These are phyloP conservation scores for Ischnus inquisitorius DNA, from an alignment of 2,888 invertebrate species.

Conservation along the genomic window DNA sequence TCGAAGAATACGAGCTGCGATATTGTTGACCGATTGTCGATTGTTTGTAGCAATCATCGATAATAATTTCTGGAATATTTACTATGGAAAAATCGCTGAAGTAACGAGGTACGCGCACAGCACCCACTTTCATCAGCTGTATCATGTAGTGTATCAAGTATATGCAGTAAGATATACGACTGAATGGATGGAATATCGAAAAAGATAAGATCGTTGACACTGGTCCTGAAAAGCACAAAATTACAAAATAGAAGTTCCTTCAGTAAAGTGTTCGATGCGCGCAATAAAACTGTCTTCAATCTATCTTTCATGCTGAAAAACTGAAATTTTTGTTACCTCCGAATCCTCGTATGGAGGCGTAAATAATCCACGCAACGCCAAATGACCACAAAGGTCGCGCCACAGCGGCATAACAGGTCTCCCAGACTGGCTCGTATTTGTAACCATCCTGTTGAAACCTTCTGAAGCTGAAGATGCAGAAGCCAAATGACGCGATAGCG, in stretches of 20 bases:
- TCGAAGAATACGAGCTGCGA: too few relatives aligned
- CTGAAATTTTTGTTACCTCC: constrained; percentile 82
- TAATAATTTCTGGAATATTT: constrained; percentile 16
- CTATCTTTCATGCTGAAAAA: not conserved
- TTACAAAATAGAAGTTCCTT: not conserved
- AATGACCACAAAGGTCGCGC: constrained; percentile 85
- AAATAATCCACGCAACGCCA: constrained; percentile 86
- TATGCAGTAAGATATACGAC: constrained; percentile 74
- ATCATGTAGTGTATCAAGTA: constrained; percentile 74
- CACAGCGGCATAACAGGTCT: constrained; percentile 84
- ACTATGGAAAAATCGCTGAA: constrained; percentile 66
- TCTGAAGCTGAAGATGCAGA: constrained; percentile 69
- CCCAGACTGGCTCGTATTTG: constrained; percentile 80
- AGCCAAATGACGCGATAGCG: constrained; percentile 61
- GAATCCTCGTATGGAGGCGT: constrained; percentile 86
- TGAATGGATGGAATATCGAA: constrained; percentile 72
- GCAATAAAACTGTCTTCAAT: not conserved
- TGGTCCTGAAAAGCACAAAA: constrained; percentile 60
- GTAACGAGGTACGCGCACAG: constrained; percentile 57
- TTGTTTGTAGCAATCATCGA: too few relatives aligned
- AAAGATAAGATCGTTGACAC: constrained; percentile 71
- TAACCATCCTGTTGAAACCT: constrained; percentile 79
- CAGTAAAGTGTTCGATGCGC: too few relatives aligned
- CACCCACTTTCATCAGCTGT: constrained; percentile 58
- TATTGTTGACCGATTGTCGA: too few relatives aligned